These are phyloP conservation scores for Craseonycteris thonglongyai DNA, from an alignment of 2,113 vertebrate species.

Conservation along the genomic window DNA sequence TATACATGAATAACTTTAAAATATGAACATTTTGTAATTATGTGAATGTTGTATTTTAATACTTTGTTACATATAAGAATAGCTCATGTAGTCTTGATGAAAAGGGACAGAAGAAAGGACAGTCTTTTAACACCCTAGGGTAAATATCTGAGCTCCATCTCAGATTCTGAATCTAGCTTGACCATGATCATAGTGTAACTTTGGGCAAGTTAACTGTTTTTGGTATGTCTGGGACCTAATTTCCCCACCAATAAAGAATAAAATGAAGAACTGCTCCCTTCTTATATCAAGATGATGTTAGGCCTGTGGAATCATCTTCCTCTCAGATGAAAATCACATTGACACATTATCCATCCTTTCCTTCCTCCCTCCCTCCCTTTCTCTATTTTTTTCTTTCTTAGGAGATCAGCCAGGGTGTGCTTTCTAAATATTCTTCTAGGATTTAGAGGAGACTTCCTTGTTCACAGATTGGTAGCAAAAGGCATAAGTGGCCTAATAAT, in stretches of 20 bases:
- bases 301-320: background rate
- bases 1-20: conserved; percentile 30
- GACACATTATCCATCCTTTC: background rate
- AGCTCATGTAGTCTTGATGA: background rate
- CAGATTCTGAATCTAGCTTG: background rate
- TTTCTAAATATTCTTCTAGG: background rate
- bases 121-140: background rate
- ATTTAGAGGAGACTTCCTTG: background rate
- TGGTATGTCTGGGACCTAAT: background rate
- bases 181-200: background rate
- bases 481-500: background rate
- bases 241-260: background rate
- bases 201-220: background rate
- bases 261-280: background rate
- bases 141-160: background rate
- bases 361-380: too few species aligned
- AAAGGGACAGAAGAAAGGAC: background rate
- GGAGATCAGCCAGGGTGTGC: background rate
- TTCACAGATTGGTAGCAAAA: background rate
- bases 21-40: conserved; percentile 21
- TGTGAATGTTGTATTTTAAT: background rate
- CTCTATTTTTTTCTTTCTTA: background rate
- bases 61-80: background rate
- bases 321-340: background rate
- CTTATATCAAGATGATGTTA: background rate